Evolutionary conservation across 2,797 vertebrate genomes (phyloP).

Genomic region (Euthynnus affinis): DNA sequence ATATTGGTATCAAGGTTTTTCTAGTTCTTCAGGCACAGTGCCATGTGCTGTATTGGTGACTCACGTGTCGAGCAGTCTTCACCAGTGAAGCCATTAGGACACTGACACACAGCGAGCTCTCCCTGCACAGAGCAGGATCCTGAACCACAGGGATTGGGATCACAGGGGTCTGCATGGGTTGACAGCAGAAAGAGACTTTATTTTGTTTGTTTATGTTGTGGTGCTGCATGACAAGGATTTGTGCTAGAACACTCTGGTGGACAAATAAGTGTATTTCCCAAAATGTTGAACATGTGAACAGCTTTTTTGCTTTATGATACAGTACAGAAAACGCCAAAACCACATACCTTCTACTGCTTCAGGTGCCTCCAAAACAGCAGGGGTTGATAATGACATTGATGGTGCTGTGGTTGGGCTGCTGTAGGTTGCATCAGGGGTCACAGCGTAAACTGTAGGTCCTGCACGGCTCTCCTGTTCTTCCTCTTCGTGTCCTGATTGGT

Average conservation of each 20-base stretch:
- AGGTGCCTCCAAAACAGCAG: slow-evolving; percentile 73
- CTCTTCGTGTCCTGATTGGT: slow-evolving; percentile 36
- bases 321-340: not conserved
- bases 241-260: not conserved
- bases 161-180: slow-evolving; percentile 66
- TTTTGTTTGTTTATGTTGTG: not conserved
- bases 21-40: not conserved
- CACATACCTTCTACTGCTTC: slow-evolving; percentile 83
- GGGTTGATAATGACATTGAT: slow-evolving; percentile 63
- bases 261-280: not conserved
- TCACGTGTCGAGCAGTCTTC: slow-evolving; percentile 69
- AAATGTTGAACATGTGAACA: not conserved
- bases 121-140: slow-evolving; percentile 75
- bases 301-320: not conserved
- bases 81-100: slow-evolving; percentile 66
- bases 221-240: not conserved
- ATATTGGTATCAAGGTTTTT: not conserved
- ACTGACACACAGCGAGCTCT: slow-evolving; percentile 68
- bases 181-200: slow-evolving; percentile 1
- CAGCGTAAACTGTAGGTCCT: slow-evolving; percentile 16
- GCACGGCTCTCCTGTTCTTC: slow-evolving; percentile 34
- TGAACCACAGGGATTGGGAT: slow-evolving; percentile 71
- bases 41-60: slow-evolving; percentile 25
- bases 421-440: slow-evolving; percentile 48
- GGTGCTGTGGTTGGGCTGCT: slow-evolving; percentile 74